These are phyloP conservation scores for Synergus umbraculus DNA, from an alignment of 2,888 invertebrate species.

Conservation along the genomic window DNA sequence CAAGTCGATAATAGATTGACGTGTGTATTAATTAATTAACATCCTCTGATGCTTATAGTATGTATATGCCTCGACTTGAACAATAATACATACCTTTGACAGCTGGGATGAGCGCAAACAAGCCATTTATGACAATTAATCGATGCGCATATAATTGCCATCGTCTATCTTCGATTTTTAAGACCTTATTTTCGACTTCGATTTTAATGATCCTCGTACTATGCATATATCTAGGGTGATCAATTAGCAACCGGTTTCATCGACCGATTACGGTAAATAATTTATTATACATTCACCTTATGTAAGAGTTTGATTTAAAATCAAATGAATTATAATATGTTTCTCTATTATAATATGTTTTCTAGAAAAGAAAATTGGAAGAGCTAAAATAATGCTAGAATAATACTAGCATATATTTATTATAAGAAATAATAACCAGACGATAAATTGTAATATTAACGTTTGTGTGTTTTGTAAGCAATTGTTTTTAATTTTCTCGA, in stretches of 20 bases:
- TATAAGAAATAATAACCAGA: background rate
- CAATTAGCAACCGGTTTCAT: background rate
- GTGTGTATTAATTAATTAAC: slow-evolving; percentile 2
- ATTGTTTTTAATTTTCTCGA: background rate
- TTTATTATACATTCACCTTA: background rate
- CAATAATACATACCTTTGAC: background rate
- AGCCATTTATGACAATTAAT: background rate
- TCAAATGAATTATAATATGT: no score
- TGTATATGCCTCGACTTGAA: background rate
- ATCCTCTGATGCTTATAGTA: background rate
- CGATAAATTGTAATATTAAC: background rate
- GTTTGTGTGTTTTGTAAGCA: background rate
- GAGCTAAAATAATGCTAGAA: no score
- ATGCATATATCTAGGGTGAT: background rate
- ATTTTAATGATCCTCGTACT: background rate
- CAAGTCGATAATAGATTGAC: background rate
- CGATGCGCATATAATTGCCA: background rate
- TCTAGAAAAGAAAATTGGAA: no score
- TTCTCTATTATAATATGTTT: no score
- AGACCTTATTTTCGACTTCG: background rate
- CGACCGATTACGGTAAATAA: background rate
- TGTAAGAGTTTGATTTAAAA: background rate
- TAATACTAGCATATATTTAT: background rate
- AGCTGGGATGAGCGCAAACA: background rate
- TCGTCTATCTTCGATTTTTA: background rate